Percentiles rank a stretch among this genome's conserved stretches.
These are phyloP conservation scores for Drosophila jambulina DNA, from an alignment of 1,140 invertebrate species.

Conservation along the genomic window DNA sequence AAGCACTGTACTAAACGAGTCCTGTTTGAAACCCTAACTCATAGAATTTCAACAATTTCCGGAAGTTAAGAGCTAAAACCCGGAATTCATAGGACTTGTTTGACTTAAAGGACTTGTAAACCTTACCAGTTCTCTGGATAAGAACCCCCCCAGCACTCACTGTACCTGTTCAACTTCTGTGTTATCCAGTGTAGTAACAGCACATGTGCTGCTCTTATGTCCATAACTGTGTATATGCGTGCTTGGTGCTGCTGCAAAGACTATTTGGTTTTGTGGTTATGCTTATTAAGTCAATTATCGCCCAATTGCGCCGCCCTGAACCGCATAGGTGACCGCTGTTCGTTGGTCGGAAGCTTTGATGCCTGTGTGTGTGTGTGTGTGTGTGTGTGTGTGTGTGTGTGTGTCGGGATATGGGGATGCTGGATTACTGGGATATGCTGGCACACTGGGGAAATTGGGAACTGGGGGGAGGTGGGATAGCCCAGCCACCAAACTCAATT, in stretches of 20 bases:
- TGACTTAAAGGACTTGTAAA: background rate
- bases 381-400: background rate
- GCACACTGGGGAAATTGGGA: background rate
- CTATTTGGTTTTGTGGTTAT: slow-evolving; percentile 80
- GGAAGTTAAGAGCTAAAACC: background rate
- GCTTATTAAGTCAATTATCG: slow-evolving; percentile 81
- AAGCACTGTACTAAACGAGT: background rate
- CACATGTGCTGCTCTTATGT: slow-evolving; percentile 21
- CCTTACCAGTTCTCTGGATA: too few relatives aligned
- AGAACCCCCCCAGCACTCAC: background rate
- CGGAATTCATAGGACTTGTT: background rate
- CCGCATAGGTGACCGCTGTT: slow-evolving; percentile 42
- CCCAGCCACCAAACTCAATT: slow-evolving; percentile 26
- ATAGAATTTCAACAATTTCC: background rate
- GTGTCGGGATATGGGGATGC: background rate
- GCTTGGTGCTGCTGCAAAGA: slow-evolving; percentile 15
- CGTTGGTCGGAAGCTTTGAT: slow-evolving; percentile 24
- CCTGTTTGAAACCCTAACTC: background rate
- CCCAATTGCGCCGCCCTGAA: slow-evolving; percentile 61
- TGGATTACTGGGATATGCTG: background rate
- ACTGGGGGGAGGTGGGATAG: background rate
- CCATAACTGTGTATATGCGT: slow-evolving; percentile 45
- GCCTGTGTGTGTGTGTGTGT: background rate
- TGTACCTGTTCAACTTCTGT: background rate
- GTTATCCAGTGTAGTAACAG: slow-evolving; percentile 24